Evolutionary conservation across 2,888 invertebrate genomes (phyloP), one percentile per base, ranked within the genome.

Genomic region (Lordiphosa fenestrarum): DNA sequence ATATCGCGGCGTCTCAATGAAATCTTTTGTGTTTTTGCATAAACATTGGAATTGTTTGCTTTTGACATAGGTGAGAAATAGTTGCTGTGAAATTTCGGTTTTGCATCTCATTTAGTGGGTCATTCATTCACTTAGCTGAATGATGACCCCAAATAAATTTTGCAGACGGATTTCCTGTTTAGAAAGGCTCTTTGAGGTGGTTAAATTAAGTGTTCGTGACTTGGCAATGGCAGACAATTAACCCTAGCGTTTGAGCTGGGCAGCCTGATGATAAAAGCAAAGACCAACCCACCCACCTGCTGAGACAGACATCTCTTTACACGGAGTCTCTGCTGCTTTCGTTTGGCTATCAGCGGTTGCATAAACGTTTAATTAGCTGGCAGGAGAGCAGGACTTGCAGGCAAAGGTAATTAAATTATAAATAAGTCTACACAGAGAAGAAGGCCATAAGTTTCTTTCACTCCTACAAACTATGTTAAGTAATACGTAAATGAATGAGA

Each of bases 121-220:
- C 84, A 80, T 12, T 57, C 41, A 13, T 12, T 30, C 30, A 44
- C 15, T 25, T 25, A 25, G 42, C 15, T 44, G 47, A 38, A 13
- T 21, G 47, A 42, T 75, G 73, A 76, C 76, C 81, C 69, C 69
- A 66, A 70, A 73, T 62, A 66, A 53, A 66, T 80, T 56, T 48
- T 56, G 25, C 25, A 25, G 25, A 58, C 77, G 82, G 82, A 84
- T 76, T 77, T 77, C 77, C 84, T 84, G 77, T 73, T 84, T 25
- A 84, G 77, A 77, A 77, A 81, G 77, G 77, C 84, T 71, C 65
- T 59, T 66, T 81, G 81, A 66, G 73, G 81, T 81, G 62, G 80
- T 54, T 57, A 51, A 70, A 70, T 64, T 65, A 37, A 41, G 50
- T 63, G 25, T 25, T 77, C 77, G 77, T 77, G 77, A 77, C 77